A percentile compares a stretch with the other conserved stretches of the same genome.
phyloP scores from a whole-genome alignment of 2,888 invertebrate genomes.

The Erebia aethiops region DNA sequence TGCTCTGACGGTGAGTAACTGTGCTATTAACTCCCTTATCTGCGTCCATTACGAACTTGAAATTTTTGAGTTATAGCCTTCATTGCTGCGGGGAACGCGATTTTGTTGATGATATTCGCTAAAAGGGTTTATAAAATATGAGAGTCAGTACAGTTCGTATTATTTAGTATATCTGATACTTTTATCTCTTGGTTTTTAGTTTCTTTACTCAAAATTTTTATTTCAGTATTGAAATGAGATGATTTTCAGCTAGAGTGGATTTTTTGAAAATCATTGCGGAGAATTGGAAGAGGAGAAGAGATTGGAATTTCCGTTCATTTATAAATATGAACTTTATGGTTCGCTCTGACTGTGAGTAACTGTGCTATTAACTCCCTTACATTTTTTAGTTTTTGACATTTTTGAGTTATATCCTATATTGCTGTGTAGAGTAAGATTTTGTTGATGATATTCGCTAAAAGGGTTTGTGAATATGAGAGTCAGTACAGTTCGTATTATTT shows the following conservation, averaged over 20 bases:
- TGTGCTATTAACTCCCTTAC: constrained; percentile 18
- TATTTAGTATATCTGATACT: neutral
- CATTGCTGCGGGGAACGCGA: neutral
- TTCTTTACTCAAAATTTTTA: too few species aligned
- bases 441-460: too few species aligned
- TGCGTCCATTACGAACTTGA: constrained; percentile 7
- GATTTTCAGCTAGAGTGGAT: too few species aligned
- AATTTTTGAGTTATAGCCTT: constrained; percentile 20
- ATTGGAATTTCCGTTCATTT: neutral
- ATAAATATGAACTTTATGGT: constrained; percentile 7
- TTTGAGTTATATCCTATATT: constrained; percentile 16
- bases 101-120: too few species aligned
- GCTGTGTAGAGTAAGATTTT: neutral
- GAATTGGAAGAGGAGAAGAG: too few species aligned
- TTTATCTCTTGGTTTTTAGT: too few species aligned
- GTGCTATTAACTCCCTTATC: constrained; percentile 21
- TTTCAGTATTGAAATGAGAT: too few species aligned
- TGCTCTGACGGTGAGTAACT: constrained; percentile 7
- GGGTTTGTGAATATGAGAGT: too few species aligned
- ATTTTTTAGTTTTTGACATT: too few species aligned
- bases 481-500: neutral
- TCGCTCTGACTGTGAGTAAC: constrained; percentile 6
- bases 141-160: too few species aligned
- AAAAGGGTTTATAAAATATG: too few species aligned
- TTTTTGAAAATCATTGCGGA: too few species aligned